A percentile compares a stretch with the other conserved stretches of the same genome.
Evolutionary conservation across 2,797 vertebrate genomes (phyloP).

Genomic region (Sebastes diaconus): DNA sequence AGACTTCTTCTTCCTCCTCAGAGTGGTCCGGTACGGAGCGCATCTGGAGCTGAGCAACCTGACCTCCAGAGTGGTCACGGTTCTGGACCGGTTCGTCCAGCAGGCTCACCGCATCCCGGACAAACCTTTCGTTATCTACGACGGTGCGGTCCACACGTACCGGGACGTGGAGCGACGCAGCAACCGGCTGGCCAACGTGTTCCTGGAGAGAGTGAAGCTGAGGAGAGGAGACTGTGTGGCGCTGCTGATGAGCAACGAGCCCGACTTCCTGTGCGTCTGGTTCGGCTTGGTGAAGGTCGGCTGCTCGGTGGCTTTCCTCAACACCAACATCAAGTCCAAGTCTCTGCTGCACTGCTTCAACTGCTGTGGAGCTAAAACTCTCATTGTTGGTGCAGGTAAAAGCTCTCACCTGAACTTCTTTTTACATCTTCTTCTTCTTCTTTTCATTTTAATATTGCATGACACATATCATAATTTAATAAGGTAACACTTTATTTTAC

Average conservation of each 20-base stretch:
- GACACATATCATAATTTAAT: too few relatives aligned
- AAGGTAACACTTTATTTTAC: too few relatives aligned
- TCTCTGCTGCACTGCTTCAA: slow-evolving; percentile 89
- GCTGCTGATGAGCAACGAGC: slow-evolving; percentile 92
- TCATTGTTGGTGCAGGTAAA: slow-evolving; percentile 91
- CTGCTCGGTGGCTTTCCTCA: slow-evolving; percentile 92
- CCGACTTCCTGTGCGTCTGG: slow-evolving; percentile 92
- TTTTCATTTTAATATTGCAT: too few relatives aligned
- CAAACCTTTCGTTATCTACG: slow-evolving; percentile 89
- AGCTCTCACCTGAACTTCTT: not conserved
- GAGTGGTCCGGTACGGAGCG: slow-evolving; percentile 71
- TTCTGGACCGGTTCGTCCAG: slow-evolving; percentile 86
- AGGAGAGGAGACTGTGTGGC: slow-evolving; percentile 87
- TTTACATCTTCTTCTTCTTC: rapidly evolving
- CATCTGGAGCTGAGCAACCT: slow-evolving; percentile 67
- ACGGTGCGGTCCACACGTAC: slow-evolving; percentile 86
- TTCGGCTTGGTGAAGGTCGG: slow-evolving; percentile 92
- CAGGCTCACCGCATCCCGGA: slow-evolving; percentile 83
- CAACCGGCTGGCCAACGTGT: slow-evolving; percentile 85
- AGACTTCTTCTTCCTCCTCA: slow-evolving; percentile 84
- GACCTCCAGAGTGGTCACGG: slow-evolving; percentile 76
- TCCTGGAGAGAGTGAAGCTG: slow-evolving; percentile 71
- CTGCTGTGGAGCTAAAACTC: slow-evolving; percentile 87
- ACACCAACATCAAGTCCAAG: slow-evolving; percentile 85
- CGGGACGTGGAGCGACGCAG: slow-evolving; percentile 86